Evolutionary conservation across 2,113 vertebrate species (phyloP).

Genomic region (Lipophrys pholis): DNA sequence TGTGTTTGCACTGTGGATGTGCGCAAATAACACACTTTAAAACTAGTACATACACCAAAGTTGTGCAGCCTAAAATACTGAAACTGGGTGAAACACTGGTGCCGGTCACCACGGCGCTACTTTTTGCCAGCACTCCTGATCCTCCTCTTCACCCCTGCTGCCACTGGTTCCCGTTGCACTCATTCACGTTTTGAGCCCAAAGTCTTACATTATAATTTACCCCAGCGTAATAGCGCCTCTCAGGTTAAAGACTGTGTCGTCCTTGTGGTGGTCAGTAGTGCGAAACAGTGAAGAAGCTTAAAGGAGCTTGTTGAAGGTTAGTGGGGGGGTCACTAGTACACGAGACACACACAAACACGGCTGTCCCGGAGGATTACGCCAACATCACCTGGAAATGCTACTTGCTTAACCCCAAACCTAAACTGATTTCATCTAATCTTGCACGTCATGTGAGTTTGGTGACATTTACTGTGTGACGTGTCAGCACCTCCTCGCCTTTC

Average conservation of each 20-base stretch:
- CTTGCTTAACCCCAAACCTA: too few relatives aligned
- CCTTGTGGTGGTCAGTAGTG: conserved; percentile 21
- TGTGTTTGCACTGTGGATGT: conserved; percentile 9
- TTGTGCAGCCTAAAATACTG: too few relatives aligned
- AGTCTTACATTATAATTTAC: conserved; percentile 69
- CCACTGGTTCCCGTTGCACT: conserved; percentile 50
- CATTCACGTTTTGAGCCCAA: conserved; percentile 50
- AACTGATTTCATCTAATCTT: too few relatives aligned
- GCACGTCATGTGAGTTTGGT: conserved; percentile 12
- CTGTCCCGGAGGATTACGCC: background rate
- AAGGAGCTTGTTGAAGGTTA: conserved; percentile 35
- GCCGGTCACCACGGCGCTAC: conserved; percentile 59
- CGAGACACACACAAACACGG: background rate
- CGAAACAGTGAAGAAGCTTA: conserved; percentile 18
- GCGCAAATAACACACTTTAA: too few relatives aligned
- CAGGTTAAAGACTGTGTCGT: conserved; percentile 47
- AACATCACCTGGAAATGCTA: too few relatives aligned
- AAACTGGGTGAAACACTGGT: conserved; percentile 48
- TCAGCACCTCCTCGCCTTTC: background rate
- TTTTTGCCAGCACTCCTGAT: conserved; percentile 42
- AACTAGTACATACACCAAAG: too few relatives aligned
- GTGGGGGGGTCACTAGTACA: conserved; percentile 35
- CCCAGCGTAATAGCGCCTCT: conserved; percentile 46
- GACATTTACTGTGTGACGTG: background rate
- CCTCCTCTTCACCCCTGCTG: conserved; percentile 33